These are phyloP conservation scores for Anorthoa munda DNA, from an alignment of 2,888 invertebrate genomes.

Conservation along the genomic window DNA sequence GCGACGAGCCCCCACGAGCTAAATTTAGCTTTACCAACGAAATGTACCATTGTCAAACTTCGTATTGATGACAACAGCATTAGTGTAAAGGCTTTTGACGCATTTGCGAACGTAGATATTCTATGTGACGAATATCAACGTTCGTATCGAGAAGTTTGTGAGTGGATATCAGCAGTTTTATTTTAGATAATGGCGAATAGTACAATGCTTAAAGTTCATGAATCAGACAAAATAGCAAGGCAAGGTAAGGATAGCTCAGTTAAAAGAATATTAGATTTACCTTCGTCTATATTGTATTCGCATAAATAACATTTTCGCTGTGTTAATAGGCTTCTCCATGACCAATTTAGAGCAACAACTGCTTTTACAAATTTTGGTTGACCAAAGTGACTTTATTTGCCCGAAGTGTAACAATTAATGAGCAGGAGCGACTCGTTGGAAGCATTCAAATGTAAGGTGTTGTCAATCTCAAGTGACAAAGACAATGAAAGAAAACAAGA, in stretches of 20 bases:
- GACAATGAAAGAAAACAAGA: constrained; percentile 52
- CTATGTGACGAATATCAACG: background rate
- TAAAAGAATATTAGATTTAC: constrained; percentile 12
- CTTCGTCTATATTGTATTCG: constrained; percentile 34
- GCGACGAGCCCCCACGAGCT: constrained; percentile 70
- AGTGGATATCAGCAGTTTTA: background rate
- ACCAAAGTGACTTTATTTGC: constrained; percentile 4
- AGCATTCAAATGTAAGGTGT: constrained; percentile 20
- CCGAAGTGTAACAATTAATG: constrained; percentile 21
- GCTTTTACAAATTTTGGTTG: constrained; percentile 1
- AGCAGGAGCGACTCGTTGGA: constrained; percentile 19
- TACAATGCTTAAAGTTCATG: background rate
- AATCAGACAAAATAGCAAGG: background rate
- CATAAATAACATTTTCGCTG: constrained; percentile 17
- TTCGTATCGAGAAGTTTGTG: background rate
- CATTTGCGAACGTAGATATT: constrained; percentile 13
- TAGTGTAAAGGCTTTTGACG: constrained; percentile 5
- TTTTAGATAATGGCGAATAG: constrained; percentile 8
- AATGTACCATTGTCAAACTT: constrained; percentile 26
- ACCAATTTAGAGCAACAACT: background rate
- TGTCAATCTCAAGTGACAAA: constrained; percentile 20
- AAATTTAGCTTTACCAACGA: constrained; percentile 69
- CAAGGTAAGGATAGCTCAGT: background rate
- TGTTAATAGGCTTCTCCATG: background rate
- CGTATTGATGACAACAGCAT: constrained; percentile 23